phyloP scores from a whole-genome alignment of 2,888 invertebrate species.

The Agrotis ipsilon region DNA sequence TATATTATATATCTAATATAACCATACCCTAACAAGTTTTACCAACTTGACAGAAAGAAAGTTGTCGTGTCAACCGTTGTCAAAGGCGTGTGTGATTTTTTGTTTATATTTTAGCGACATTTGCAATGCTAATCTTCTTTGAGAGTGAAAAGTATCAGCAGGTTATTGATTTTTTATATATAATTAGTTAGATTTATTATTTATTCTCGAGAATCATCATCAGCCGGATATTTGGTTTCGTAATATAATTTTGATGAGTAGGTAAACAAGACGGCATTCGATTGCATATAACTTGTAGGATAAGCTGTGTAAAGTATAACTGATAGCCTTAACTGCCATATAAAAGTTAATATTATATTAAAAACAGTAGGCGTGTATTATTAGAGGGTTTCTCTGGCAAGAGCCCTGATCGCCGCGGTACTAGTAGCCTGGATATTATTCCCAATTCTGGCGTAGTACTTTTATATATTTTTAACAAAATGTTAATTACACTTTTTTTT shows the following conservation, averaged over 20 bases:
- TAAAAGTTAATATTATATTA: too few relatives aligned
- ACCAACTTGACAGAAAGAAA: constrained; percentile 42
- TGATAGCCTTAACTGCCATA: too few relatives aligned
- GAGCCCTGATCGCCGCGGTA: too few relatives aligned
- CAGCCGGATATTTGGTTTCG: not conserved
- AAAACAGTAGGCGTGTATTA: too few relatives aligned
- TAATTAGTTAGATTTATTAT: constrained; percentile 24
- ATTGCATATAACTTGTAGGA: not conserved
- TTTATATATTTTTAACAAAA: too few relatives aligned
- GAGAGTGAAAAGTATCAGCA: constrained; percentile 49
- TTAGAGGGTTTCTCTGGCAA: too few relatives aligned
- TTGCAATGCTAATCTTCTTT: constrained; percentile 54
- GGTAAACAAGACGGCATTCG: not conserved
- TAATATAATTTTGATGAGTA: not conserved
- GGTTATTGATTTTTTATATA: constrained; percentile 9
- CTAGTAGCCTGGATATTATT: too few relatives aligned
- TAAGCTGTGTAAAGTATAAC: not conserved
- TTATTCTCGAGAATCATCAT: constrained; percentile 28
- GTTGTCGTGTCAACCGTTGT: constrained; percentile 27
- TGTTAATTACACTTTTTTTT: too few relatives aligned
- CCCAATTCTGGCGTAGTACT: too few relatives aligned
- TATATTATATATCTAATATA: constrained; percentile 35
- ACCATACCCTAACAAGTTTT: constrained; percentile 16
- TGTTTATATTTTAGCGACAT: constrained; percentile 41
- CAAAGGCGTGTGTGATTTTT: constrained; percentile 20